Evolutionary conservation across 2,797 vertebrate genomes (phyloP).

Genomic region (Carcharodon carcharias): DNA sequence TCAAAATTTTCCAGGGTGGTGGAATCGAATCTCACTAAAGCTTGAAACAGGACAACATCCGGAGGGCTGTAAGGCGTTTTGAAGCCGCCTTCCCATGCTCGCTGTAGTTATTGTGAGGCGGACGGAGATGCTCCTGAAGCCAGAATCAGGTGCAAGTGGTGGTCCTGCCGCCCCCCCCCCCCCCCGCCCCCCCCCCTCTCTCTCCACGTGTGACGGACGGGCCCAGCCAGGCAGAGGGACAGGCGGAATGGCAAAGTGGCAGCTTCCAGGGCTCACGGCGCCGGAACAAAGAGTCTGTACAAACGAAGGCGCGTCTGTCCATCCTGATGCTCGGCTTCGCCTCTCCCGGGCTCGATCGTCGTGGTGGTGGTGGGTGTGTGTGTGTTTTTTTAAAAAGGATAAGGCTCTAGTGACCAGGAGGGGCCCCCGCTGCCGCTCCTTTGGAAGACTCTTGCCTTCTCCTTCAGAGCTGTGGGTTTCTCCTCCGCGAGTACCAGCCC

Average conservation of each 20-base stretch:
- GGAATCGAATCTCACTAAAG: neutral
- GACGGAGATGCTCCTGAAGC: neutral
- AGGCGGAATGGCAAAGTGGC: neutral
- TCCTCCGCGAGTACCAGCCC: conserved; percentile 79
- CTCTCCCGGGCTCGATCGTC: neutral
- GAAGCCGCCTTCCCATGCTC: too few relatives aligned
- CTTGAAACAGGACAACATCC: neutral
- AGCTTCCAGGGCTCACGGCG: neutral
- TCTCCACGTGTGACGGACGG: too few relatives aligned
- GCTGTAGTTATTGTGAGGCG: neutral
- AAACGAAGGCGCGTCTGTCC: neutral
- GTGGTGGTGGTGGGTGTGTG: neutral
- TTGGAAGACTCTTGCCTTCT: neutral
- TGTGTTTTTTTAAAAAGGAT: neutral
- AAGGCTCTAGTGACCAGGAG: neutral
- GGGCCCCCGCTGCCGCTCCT: neutral
- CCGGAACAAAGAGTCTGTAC: neutral
- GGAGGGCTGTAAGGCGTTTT: neutral
- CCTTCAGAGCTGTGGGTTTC: conserved; percentile 69
- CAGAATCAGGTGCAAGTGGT: neutral
- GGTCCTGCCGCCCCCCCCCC: too few relatives aligned
- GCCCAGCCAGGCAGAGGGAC: neutral
- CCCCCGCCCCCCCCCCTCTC: too few relatives aligned
- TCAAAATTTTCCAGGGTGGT: neutral
- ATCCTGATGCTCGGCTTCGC: neutral